A percentile compares a stretch with the other conserved stretches of the same genome.
Conservation (phyloP, 64 coral and sea anemone genomes). For the Pocillopora damicornis region DNA sequence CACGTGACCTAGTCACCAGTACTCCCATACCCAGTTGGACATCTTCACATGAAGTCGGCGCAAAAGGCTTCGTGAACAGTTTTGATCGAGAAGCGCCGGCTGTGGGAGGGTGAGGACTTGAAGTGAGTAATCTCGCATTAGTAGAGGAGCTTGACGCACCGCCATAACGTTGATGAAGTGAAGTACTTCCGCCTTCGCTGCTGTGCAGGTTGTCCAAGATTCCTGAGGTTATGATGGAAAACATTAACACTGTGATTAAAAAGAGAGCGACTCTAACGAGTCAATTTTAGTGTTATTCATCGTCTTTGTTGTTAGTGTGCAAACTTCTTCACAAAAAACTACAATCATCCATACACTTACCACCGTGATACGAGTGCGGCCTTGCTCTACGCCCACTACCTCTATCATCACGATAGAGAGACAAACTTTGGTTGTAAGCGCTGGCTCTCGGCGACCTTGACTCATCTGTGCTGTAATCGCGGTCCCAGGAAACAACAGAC, state of each 20-base stretch:
- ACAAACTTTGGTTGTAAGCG: conserved; percentile 6
- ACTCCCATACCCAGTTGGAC: conserved; percentile 72
- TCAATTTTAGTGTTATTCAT: neutral
- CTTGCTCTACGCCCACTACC: neutral
- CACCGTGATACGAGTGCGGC: conserved; percentile 44
- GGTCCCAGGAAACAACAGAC: conserved; percentile 29
- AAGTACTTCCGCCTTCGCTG: neutral
- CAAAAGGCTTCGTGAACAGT: conserved; percentile 49
- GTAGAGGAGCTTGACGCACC: neutral
- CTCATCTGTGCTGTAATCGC: conserved; percentile 27
- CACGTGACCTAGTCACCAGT: conserved; percentile 63
- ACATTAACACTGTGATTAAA: neutral
- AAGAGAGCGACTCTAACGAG: neutral
- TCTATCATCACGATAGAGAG: neutral
- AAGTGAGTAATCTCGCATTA: neutral
- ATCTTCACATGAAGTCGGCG: conserved; percentile 15
- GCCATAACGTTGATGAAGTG: neutral
- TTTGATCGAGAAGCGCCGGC: neutral
- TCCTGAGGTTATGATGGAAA: neutral
- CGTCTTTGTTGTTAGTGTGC: neutral
- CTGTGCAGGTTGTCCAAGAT: neutral
- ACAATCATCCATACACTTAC: neutral
- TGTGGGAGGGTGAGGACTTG: neutral
- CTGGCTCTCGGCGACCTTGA: neutral
- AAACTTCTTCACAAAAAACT: too few relatives aligned